Percentiles rank a stretch among this genome's conserved stretches.
Conservation (phyloP, 2,797 vertebrate species). For the Myotis pilosus region DNA sequence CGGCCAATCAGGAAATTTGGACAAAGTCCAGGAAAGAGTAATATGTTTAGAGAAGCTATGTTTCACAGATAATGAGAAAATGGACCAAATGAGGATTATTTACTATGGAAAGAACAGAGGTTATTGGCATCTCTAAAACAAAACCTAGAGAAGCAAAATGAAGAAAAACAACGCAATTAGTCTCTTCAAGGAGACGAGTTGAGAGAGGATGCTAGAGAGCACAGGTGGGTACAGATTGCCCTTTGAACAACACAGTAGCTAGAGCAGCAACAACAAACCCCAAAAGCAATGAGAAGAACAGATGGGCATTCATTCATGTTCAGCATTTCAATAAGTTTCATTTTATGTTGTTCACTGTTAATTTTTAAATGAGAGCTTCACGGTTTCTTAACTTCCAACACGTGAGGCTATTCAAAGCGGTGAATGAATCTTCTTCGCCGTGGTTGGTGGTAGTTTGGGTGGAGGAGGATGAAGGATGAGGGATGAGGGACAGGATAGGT, state of each 20-base stretch:
- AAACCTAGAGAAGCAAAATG: conserved; percentile 31
- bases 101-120: neutral
- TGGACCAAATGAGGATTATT: conserved; percentile 12
- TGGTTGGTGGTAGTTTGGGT: neutral
- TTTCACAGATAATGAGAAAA: conserved; percentile 41
- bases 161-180: neutral
- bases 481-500: neutral
- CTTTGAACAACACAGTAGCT: neutral
- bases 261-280: neutral
- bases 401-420: neutral
- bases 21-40: conserved; percentile 29
- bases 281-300: neutral
- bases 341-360: neutral
- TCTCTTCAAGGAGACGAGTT: neutral
- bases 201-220: neutral
- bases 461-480: neutral
- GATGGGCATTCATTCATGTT: conserved; percentile 32
- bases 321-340: neutral
- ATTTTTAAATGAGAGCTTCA: neutral
- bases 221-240: neutral
- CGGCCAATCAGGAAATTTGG: conserved; percentile 48
- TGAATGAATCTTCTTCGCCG: neutral
- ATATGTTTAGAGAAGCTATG: conserved; percentile 48
- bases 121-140: neutral
- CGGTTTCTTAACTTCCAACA: neutral